A percentile compares a stretch with the other conserved stretches of the same genome.
These are phyloP conservation scores for Tachyglossus aculeatus DNA, from an alignment of 2,797 vertebrate genomes.

Conservation along the genomic window DNA sequence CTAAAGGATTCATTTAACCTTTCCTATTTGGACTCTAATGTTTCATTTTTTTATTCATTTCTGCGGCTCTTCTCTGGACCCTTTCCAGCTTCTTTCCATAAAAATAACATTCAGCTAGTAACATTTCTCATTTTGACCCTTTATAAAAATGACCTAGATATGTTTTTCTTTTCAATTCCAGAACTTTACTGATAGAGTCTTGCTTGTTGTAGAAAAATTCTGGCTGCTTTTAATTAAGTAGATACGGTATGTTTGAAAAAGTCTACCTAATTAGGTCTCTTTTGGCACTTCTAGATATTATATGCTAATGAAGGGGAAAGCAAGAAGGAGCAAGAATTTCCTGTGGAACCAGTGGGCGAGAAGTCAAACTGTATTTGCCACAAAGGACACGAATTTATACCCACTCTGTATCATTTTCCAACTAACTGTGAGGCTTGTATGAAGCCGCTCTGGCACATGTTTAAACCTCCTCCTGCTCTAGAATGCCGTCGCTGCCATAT, in stretches of 20 bases:
- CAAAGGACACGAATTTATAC: conserved; percentile 97
- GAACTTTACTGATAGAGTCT: neutral
- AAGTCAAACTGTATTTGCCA: conserved; percentile 89
- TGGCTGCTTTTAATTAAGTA: neutral
- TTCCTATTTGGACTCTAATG: too few relatives aligned
- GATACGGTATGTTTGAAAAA: neutral
- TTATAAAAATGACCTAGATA: neutral
- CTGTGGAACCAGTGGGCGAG: conserved; percentile 82
- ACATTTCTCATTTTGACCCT: neutral
- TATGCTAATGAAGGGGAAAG: conserved; percentile 97
- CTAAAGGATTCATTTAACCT: too few relatives aligned
- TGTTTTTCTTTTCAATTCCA: neutral
- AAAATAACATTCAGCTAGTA: too few relatives aligned
- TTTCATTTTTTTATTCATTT: too few relatives aligned
- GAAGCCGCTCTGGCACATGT: conserved; percentile 93
- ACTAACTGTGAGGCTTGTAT: conserved; percentile 94
- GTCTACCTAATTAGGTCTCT: neutral
- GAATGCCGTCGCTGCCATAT: conserved; percentile 96
- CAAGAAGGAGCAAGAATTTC: conserved; percentile 89
- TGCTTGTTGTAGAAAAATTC: neutral
- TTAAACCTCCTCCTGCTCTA: conserved; percentile 93
- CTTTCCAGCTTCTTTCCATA: too few relatives aligned
- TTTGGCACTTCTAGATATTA: conserved; percentile 80
- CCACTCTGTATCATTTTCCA: conserved; percentile 96
- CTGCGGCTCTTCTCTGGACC: too few relatives aligned